phyloP scores from a whole-genome alignment of 2,113 vertebrate species.

The Limnothrissa miodon region DNA sequence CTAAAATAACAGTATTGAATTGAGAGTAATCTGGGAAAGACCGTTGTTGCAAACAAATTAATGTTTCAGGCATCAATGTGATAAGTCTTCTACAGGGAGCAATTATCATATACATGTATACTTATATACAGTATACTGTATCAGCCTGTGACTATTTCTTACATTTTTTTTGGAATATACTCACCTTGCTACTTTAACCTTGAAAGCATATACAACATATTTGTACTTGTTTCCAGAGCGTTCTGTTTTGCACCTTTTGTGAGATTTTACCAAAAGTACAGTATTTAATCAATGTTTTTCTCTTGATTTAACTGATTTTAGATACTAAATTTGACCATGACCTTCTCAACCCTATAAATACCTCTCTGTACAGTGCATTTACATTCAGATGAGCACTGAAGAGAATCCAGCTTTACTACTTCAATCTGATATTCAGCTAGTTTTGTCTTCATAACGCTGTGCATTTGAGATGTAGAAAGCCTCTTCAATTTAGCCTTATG shows the following conservation, averaged over 20 bases:
- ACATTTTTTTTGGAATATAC: neutral
- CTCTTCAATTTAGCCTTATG: neutral
- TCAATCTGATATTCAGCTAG: neutral
- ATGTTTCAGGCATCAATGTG: neutral
- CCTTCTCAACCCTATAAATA: neutral
- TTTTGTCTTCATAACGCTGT: neutral
- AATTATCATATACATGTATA: too few relatives aligned
- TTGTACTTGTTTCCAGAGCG: neutral
- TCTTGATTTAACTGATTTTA: neutral
- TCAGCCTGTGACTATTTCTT: too few relatives aligned
- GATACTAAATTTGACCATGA: neutral
- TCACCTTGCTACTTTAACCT: neutral
- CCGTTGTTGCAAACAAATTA: neutral
- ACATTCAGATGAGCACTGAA: conserved; percentile 3
- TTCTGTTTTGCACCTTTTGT: neutral
- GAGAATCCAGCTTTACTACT: neutral
- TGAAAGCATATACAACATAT: neutral
- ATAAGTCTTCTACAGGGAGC: too few relatives aligned
- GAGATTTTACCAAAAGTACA: neutral
- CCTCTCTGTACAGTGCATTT: neutral
- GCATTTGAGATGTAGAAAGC: neutral
- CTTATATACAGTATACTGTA: too few relatives aligned
- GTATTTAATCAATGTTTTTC: neutral
- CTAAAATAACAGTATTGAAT: neutral
- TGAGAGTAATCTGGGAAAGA: neutral